A percentile compares a stretch with the other conserved stretches of the same genome.
Conservation (phyloP, 2,888 invertebrate genomes). For the Tryphoninae sp. region DNA sequence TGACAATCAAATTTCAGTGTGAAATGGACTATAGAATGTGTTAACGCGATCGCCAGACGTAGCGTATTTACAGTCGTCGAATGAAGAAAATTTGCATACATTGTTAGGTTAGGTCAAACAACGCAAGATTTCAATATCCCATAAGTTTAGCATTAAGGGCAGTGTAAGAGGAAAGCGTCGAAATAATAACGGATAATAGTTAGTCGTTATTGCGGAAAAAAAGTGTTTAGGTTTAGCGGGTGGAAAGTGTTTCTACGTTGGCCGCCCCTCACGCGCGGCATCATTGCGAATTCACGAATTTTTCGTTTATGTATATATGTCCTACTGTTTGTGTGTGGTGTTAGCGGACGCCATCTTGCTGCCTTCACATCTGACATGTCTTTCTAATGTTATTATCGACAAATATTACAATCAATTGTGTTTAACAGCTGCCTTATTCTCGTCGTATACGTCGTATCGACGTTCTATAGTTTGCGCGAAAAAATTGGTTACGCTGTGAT, state of each 20-base stretch:
- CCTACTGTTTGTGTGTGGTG: slow-evolving; percentile 64
- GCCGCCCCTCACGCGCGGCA: slow-evolving; percentile 55
- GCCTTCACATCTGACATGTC: slow-evolving; percentile 77
- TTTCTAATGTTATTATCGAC: slow-evolving; percentile 79
- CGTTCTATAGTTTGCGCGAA: slow-evolving; percentile 26
- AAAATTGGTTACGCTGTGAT: slow-evolving; percentile 34
- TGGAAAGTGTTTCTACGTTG: slow-evolving; percentile 52
- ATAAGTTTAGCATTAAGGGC: background rate
- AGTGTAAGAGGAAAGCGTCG: background rate
- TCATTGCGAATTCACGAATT: slow-evolving; percentile 68
- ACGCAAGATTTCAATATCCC: slow-evolving; percentile 50
- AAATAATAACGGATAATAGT: background rate
- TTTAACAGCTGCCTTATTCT: slow-evolving; percentile 56
- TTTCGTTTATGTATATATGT: slow-evolving; percentile 65
- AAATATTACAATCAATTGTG: slow-evolving; percentile 66
- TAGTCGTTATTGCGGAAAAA: background rate
- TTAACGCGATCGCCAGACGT: slow-evolving; percentile 28
- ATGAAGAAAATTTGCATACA: background rate
- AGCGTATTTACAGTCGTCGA: background rate
- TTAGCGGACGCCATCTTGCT: slow-evolving; percentile 77
- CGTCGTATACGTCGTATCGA: slow-evolving; percentile 10
- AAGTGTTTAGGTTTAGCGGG: slow-evolving; percentile 41
- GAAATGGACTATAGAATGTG: slow-evolving; percentile 12
- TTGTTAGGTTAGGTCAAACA: slow-evolving; percentile 66
- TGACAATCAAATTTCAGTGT: background rate